Evolutionary conservation across 2,797 vertebrate genomes (phyloP).

Genomic region (Acipenser transmontanus): DNA sequence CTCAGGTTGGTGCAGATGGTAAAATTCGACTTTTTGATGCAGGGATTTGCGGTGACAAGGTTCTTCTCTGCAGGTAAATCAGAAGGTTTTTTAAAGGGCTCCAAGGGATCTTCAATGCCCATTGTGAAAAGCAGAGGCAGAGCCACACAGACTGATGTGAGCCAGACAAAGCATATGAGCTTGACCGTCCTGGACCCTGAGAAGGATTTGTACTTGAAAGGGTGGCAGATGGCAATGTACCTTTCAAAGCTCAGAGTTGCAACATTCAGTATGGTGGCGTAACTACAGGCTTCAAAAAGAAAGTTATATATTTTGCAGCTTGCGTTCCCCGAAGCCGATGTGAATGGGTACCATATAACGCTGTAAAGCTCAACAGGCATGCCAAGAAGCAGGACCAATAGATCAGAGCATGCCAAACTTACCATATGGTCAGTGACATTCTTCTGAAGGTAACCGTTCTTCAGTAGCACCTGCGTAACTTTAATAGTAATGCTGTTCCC

Average conservation of each 20-base stretch:
- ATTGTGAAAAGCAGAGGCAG: constrained; percentile 77
- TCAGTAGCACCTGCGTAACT: constrained; percentile 66
- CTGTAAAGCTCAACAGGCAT: constrained; percentile 89
- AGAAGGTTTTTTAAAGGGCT: constrained; percentile 26
- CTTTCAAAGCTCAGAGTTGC: constrained; percentile 89
- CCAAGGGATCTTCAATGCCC: constrained; percentile 69
- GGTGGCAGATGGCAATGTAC: constrained; percentile 88
- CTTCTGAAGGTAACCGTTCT: constrained; percentile 88
- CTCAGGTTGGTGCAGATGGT: constrained; percentile 85
- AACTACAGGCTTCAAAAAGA: constrained; percentile 88
- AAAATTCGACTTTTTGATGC: constrained; percentile 47
- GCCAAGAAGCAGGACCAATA: constrained; percentile 85
- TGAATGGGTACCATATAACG: constrained; percentile 82
- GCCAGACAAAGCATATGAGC: constrained; percentile 80
- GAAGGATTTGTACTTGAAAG: constrained; percentile 72
- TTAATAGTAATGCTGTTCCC: constrained; percentile 85
- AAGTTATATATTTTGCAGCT: constrained; percentile 87
- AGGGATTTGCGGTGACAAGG: constrained; percentile 8
- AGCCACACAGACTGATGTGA: constrained; percentile 70
- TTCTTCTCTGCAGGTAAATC: constrained; percentile 11
- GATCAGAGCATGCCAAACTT: constrained; percentile 86
- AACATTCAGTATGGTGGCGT: constrained; percentile 85
- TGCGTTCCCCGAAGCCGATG: constrained; percentile 45
- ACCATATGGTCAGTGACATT: constrained; percentile 89
- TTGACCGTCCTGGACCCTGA: constrained; percentile 53